Percentiles rank a stretch among this genome's conserved stretches.
phyloP scores from a whole-genome alignment of 2,797 vertebrate species.

The Heliangelus exortis region DNA sequence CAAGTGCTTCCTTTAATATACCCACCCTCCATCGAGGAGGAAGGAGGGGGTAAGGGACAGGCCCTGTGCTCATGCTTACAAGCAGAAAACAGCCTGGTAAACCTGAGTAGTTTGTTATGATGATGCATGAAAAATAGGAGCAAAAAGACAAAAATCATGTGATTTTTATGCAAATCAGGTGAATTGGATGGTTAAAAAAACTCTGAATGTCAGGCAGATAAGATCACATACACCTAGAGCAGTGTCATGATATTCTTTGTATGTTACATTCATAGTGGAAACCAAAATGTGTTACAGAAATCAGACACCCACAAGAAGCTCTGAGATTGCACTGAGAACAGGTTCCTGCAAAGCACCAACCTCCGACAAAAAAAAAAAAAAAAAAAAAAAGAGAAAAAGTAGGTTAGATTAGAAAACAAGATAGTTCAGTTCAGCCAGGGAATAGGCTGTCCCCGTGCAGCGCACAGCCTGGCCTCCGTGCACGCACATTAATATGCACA shows the following conservation, averaged over 20 bases:
- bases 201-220: slow-evolving; percentile 60
- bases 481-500: background rate
- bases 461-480: background rate
- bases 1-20: background rate
- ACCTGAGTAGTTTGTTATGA: slow-evolving; percentile 36
- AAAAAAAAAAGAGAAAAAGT: background rate
- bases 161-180: slow-evolving; percentile 59
- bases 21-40: background rate
- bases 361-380: background rate
- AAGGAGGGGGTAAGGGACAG: background rate
- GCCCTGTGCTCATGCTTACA: background rate
- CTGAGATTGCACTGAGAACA: slow-evolving; percentile 37
- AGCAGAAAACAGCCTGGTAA: background rate
- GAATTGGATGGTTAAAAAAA: slow-evolving; percentile 32
- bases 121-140: background rate
- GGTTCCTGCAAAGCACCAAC: slow-evolving; percentile 36
- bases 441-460: background rate
- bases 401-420: slow-evolving; percentile 68
- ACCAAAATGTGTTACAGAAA: slow-evolving; percentile 38
- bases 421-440: slow-evolving; percentile 35
- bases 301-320: slow-evolving; percentile 39
- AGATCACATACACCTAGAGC: slow-evolving; percentile 57
- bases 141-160: slow-evolving; percentile 34
- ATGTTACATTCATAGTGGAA: slow-evolving; percentile 39
- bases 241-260: slow-evolving; percentile 10